phyloP scores from a whole-genome alignment of 2,797 vertebrate species.

The Oceanodroma leucorhoa region DNA sequence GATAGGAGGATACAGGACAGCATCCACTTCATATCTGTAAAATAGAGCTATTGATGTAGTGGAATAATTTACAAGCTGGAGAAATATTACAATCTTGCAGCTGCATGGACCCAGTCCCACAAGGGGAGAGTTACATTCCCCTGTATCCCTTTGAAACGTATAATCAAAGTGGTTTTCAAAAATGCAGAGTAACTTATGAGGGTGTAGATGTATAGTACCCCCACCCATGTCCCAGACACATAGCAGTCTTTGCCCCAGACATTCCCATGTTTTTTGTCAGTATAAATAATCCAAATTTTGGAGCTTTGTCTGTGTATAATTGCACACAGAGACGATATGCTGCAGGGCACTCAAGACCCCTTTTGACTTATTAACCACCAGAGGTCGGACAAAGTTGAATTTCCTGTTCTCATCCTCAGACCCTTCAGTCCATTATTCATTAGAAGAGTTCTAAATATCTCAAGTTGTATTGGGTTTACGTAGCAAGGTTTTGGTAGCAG shows the following conservation, averaged over 20 bases:
- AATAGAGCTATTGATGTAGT: background rate
- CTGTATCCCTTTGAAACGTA: fast-evolving
- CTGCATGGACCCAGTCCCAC: background rate
- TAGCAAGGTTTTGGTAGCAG: background rate
- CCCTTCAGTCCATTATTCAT: background rate
- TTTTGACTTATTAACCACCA: background rate
- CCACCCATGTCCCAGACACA: background rate
- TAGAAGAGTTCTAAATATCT: background rate
- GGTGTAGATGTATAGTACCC: background rate
- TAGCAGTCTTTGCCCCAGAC: background rate
- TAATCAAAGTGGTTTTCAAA: background rate
- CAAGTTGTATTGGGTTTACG: background rate
- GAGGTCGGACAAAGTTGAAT: background rate
- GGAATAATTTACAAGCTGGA: background rate
- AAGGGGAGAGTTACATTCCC: background rate
- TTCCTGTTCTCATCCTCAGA: background rate
- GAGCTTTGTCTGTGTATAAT: background rate
- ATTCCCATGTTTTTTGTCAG: background rate
- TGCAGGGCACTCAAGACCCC: background rate
- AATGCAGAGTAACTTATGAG: background rate
- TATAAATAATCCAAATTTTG: background rate
- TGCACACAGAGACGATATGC: background rate
- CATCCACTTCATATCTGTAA: background rate
- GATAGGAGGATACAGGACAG: background rate
- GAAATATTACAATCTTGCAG: background rate